These are phyloP conservation scores for Haliclona indistincta DNA, from an alignment of 37 sponge, comb jelly and placozoan genomes.

Conservation along the genomic window DNA sequence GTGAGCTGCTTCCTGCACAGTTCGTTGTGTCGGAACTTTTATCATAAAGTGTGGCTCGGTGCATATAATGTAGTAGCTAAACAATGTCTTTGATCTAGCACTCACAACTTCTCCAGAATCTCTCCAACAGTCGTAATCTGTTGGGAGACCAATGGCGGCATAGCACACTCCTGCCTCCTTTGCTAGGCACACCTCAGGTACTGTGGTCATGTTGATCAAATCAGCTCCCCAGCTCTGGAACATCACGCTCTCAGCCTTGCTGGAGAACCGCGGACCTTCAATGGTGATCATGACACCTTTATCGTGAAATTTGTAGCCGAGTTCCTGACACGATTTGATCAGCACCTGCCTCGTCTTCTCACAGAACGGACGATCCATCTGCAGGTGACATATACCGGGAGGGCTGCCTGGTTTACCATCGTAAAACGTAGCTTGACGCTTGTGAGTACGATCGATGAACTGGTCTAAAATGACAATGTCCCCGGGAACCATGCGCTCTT, in stretches of 20 bases:
- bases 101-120: conserved; percentile 44
- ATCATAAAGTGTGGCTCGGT: too few species aligned
- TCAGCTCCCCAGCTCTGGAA: conserved; percentile 84
- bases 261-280: conserved; percentile 96
- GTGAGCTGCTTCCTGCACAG: too few species aligned
- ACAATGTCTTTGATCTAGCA: too few species aligned
- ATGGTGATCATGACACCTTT: conserved; percentile 85
- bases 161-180: conserved; percentile 90
- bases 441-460: conserved; percentile 87
- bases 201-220: conserved; percentile 95
- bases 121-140: conserved; percentile 97
- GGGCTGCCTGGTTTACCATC: conserved; percentile 58
- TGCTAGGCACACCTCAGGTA: conserved; percentile 94
- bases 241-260: conserved; percentile 86
- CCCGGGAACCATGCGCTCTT: conserved; percentile 86
- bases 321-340: conserved; percentile 42
- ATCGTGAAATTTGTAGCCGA: conserved; percentile 46
- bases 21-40: too few species aligned
- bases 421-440: conserved; percentile 65
- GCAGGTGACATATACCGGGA: conserved; percentile 86
- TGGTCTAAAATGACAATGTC: conserved; percentile 89
- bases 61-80: too few species aligned
- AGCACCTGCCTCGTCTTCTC: conserved; percentile 53
- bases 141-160: conserved; percentile 89
- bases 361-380: conserved; percentile 95